These are phyloP conservation scores for Nomia melanderi DNA, from an alignment of 1,140 invertebrate species.

Conservation along the genomic window DNA sequence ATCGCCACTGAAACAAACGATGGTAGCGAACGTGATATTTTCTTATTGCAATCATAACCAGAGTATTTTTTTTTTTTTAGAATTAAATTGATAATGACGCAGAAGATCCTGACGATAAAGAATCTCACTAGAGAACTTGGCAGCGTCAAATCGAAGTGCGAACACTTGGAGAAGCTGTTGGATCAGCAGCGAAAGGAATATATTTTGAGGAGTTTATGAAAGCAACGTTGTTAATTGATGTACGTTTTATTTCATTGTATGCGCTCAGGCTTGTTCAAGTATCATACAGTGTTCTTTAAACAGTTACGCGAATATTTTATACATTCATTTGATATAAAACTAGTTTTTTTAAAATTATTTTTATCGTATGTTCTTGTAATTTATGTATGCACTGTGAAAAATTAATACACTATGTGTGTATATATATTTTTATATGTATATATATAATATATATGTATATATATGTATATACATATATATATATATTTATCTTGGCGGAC, in stretches of 20 bases:
- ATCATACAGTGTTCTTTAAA: conserved; percentile 23
- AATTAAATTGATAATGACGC: conserved; percentile 88
- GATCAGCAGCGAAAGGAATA: conserved; percentile 89
- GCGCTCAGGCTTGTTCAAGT: conserved; percentile 1
- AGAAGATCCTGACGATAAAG: conserved; percentile 88
- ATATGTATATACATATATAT: conserved; percentile 10
- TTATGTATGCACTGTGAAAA: not conserved
- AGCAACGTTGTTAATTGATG: not conserved
- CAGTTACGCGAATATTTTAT: not conserved
- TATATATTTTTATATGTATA: too few relatives aligned
- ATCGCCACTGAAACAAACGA: not conserved
- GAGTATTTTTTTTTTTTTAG: conserved; percentile 78
- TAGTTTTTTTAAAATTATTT: conserved; percentile 6
- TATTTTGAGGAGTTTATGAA: conserved; percentile 79
- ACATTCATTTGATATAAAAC: conserved; percentile 11
- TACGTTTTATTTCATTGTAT: not conserved
- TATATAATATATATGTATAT: too few relatives aligned
- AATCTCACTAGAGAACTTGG: conserved; percentile 86
- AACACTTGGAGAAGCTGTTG: conserved; percentile 87
- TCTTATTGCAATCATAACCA: too few relatives aligned
- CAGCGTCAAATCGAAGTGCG: conserved; percentile 85
- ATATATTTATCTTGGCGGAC: not conserved
- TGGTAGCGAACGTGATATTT: too few relatives aligned
- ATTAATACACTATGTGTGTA: not conserved
- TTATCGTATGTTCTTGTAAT: not conserved